Evolutionary conservation across 1,140 invertebrate species (phyloP).

Genomic region (Rhopalosiphum padi): DNA sequence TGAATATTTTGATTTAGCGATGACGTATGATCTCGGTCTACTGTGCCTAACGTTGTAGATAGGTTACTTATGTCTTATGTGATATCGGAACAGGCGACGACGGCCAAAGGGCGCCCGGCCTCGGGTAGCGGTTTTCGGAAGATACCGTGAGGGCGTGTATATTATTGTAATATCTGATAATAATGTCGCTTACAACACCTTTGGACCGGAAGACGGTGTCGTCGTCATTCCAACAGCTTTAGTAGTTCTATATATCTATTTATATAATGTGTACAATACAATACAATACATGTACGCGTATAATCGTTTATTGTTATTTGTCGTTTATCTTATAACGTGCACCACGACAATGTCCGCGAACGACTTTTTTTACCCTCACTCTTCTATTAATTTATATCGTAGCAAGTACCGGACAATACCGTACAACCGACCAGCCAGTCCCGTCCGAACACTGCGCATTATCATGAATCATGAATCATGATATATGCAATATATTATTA

Average conservation of each 20-base stretch:
- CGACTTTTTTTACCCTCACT: conserved; percentile 12
- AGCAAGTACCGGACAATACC: background rate
- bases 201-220: background rate
- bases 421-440: background rate
- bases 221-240: background rate
- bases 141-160: background rate
- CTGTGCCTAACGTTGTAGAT: no score
- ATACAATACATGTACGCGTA: background rate
- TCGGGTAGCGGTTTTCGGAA: no score
- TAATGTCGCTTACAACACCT: no score
- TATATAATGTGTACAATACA: background rate
- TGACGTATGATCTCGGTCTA: background rate
- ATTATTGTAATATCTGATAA: background rate
- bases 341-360: background rate
- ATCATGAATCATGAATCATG: background rate
- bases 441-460: background rate
- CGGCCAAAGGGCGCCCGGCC: no score
- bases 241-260: background rate
- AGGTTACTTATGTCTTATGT: no score
- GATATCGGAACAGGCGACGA: background rate
- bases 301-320: conserved; percentile 5
- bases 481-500: background rate
- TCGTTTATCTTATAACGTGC: background rate
- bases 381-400: background rate
- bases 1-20: background rate